phyloP scores from a whole-genome alignment of 2,113 vertebrate species.

The Mastomys coucha region DNA sequence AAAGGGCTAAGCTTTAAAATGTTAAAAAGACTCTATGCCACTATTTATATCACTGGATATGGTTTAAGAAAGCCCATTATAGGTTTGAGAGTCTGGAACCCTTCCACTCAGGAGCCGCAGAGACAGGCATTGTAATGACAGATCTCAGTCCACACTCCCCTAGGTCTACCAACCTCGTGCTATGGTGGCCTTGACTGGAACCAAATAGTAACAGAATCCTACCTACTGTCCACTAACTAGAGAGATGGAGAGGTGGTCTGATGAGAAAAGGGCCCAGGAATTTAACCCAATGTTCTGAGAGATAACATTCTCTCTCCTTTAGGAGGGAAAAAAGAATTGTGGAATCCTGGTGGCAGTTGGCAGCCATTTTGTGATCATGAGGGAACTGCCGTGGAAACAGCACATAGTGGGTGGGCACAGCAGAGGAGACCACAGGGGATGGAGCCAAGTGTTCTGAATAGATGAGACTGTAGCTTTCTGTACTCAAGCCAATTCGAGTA shows the following conservation, averaged over 20 bases:
- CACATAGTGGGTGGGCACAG: no score
- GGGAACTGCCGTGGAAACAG: background rate
- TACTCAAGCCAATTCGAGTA: background rate
- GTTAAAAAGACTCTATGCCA: no score
- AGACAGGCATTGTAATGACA: background rate
- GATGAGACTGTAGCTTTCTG: background rate
- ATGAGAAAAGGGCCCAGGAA: background rate
- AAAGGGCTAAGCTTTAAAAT: no score
- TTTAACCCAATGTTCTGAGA: background rate
- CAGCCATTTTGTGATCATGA: slow-evolving; percentile 12
- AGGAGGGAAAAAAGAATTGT: background rate
- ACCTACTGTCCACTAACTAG: background rate
- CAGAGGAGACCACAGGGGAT: background rate
- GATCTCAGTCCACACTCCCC: background rate
- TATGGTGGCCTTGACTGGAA: background rate
- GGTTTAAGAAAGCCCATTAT: no score
- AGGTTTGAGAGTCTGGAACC: background rate
- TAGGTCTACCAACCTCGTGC: background rate
- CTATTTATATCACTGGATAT: no score
- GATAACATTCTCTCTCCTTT: background rate
- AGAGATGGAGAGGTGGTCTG: background rate
- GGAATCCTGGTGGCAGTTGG: background rate
- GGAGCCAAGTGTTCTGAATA: background rate
- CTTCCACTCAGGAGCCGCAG: background rate
- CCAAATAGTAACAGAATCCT: background rate